Evolutionary conservation across 2,888 invertebrate genomes (phyloP), one percentile per base, ranked within the genome.

Genomic region (Micoletzkya japonica): DNA sequence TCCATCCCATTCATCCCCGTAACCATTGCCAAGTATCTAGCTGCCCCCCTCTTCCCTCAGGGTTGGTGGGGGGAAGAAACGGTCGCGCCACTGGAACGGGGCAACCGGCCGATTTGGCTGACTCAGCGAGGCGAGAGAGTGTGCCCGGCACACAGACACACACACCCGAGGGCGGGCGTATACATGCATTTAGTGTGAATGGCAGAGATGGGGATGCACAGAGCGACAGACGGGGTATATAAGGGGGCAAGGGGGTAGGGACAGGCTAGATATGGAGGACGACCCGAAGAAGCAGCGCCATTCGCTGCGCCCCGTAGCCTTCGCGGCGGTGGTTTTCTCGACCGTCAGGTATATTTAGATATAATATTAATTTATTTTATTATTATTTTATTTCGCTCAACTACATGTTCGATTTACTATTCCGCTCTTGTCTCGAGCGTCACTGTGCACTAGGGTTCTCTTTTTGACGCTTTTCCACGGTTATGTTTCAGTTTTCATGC

Each of bases 291-390:
- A 58, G 71, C 37, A 57, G 26, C 70, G 73, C 64, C 70, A 73
- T 52, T 82, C 82, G n/a, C 74, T 84, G 54, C 72, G 83, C 24
- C 80, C 81, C 7, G 80, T 84, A 44, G 84, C 84, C 49, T 84
- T 84, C 60, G 78, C 79, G 24, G 84, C 84, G 20, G 83, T 84
- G 58, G 84, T 84, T 28, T 84, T 84, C 70, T 83, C 83, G 56
- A 85, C 79, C 54, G 71, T 71, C 24, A 59, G 56, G 59, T 57
- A 4, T 17, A 30, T 28, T 44, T 30, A 39, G 39, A 39, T 7
- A 39, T 17, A 39, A 39, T 39, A 39, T 52, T 4, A 52, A n/a
- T 52, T 24, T 52, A 17, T 7, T 52, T 6, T 17, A 52, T 52
- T 52, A 52, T 52, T 52, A 10, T 61, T 44, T 7, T n/a, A n/a